Evolutionary conservation across 1,140 invertebrate species (phyloP).

Genomic region (Fopius arisanus): DNA sequence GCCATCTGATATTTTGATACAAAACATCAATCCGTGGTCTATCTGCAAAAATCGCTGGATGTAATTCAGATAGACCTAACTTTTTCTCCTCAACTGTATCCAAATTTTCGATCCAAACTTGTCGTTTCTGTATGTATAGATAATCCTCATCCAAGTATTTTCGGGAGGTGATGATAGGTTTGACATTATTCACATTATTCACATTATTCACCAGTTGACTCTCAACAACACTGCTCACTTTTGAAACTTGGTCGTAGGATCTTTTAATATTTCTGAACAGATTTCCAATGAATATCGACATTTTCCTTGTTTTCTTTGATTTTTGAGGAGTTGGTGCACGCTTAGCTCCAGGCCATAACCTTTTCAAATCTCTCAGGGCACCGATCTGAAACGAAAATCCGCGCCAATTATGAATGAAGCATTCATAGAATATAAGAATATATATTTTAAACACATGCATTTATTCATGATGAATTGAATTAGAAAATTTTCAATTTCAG

Average conservation of each 20-base stretch:
- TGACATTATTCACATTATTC: slow-evolving; percentile 2
- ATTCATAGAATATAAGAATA: too few relatives aligned
- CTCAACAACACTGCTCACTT: slow-evolving; percentile 36
- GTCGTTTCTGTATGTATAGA: slow-evolving; percentile 70
- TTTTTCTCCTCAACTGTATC: slow-evolving; percentile 81
- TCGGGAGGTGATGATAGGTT: slow-evolving; percentile 41
- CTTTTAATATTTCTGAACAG: slow-evolving; percentile 37
- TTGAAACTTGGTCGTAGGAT: slow-evolving; percentile 35
- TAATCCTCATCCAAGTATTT: slow-evolving; percentile 36
- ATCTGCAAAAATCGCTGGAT: slow-evolving; percentile 86
- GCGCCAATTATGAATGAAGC: too few relatives aligned
- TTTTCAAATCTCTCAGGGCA: too few relatives aligned
- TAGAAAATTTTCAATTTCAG: too few relatives aligned
- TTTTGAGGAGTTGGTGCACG: background rate
- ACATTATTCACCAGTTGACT: slow-evolving; percentile 7
- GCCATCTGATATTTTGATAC: slow-evolving; percentile 89
- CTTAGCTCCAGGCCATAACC: background rate
- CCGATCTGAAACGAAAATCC: too few relatives aligned
- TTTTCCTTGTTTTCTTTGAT: slow-evolving; percentile 18
- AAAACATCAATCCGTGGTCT: slow-evolving; percentile 90
- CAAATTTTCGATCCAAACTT: slow-evolving; percentile 94
- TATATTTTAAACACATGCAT: too few relatives aligned
- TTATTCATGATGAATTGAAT: too few relatives aligned
- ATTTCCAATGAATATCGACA: slow-evolving; percentile 40
- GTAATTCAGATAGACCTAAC: slow-evolving; percentile 84